Percentiles rank a stretch among this genome's conserved stretches.
Evolutionary conservation across 2,888 invertebrate genomes (phyloP).

Genomic region (Taphrorychus bicolor): DNA sequence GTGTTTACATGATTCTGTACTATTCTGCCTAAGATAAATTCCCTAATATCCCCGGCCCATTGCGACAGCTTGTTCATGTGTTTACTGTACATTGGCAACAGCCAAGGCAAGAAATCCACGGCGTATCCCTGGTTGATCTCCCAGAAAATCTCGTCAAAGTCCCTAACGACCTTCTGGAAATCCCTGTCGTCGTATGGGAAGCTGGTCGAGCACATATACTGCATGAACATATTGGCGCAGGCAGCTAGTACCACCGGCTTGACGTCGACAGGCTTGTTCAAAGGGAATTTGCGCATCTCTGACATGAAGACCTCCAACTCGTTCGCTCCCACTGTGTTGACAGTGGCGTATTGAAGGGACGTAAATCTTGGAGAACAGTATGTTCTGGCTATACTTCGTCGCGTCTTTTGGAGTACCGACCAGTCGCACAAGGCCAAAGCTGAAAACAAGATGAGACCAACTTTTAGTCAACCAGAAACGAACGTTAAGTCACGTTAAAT

Average conservation of each 20-base stretch:
- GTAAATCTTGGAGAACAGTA: constrained; percentile 83
- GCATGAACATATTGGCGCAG: constrained; percentile 84
- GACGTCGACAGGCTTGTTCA: constrained; percentile 63
- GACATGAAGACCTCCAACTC: constrained; percentile 70
- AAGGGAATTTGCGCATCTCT: constrained; percentile 62
- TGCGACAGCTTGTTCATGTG: constrained; percentile 72
- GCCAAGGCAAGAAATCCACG: constrained; percentile 85
- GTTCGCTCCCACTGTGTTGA: constrained; percentile 73
- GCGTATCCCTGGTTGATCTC: constrained; percentile 91
- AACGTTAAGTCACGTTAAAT: background rate
- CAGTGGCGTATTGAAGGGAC: constrained; percentile 73
- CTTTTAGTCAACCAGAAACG: background rate
- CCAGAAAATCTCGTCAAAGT: constrained; percentile 88
- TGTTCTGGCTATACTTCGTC: constrained; percentile 78
- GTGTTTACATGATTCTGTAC: constrained; percentile 64
- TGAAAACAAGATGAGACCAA: constrained; percentile 60
- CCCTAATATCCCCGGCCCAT: constrained; percentile 75
- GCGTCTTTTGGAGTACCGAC: constrained; percentile 81
- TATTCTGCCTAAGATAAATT: constrained; percentile 77
- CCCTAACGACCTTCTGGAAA: constrained; percentile 71
- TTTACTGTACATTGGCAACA: constrained; percentile 73
- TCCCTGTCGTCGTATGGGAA: constrained; percentile 74
- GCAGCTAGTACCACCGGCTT: constrained; percentile 77
- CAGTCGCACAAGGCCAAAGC: constrained; percentile 88
- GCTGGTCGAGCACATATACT: constrained; percentile 85